phyloP scores from a whole-genome alignment of 1,140 invertebrate species.

The Phenacoccus solenopsis region DNA sequence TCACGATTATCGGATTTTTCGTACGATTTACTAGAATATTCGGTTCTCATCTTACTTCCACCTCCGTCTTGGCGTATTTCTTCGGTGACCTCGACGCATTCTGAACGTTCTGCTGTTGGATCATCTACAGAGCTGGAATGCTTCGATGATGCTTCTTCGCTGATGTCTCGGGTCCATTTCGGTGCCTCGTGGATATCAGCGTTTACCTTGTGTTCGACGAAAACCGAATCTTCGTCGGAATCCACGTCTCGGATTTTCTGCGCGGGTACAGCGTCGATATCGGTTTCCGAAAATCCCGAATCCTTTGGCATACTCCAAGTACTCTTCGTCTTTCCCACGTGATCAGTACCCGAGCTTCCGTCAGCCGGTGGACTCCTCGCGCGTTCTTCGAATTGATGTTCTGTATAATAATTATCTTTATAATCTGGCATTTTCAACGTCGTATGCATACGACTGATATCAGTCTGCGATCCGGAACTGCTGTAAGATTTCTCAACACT shows the following conservation, averaged over 20 bases:
- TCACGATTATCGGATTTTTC: not conserved
- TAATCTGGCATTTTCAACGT: not conserved
- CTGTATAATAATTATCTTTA: not conserved
- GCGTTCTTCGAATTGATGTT: not conserved
- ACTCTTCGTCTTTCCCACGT: not conserved
- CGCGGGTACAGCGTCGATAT: not conserved
- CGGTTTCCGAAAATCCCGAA: not conserved
- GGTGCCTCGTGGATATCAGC: not conserved
- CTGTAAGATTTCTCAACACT: not conserved
- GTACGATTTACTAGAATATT: not conserved
- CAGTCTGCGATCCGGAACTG: not conserved
- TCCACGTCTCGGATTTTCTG: not conserved
- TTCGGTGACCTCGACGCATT: not conserved
- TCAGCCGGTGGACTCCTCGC: not conserved
- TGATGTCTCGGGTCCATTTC: not conserved
- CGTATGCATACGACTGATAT: not conserved
- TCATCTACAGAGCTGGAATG: not conserved
- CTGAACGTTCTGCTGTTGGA: not conserved
- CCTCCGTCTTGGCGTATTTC: not conserved
- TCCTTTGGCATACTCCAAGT: not conserved
- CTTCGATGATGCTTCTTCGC: too few species aligned
- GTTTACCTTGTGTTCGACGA: not conserved
- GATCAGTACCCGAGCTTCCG: not conserved
- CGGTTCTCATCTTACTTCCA: not conserved
- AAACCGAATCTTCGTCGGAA: not conserved